Evolutionary conservation across 2,797 vertebrate genomes (phyloP).

Genomic region (Malurus leucopterus): DNA sequence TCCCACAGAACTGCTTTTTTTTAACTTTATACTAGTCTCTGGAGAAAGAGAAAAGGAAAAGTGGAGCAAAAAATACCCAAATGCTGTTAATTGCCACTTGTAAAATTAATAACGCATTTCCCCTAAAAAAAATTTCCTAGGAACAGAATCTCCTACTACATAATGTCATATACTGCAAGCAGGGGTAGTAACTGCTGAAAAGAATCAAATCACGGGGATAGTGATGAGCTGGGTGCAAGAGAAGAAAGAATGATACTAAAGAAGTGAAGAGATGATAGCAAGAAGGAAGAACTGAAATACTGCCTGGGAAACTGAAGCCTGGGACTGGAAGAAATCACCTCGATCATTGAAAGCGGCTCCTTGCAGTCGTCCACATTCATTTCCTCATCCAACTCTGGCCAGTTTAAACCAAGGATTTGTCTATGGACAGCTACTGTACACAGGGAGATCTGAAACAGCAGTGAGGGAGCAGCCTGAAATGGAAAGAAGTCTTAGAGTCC

Average conservation of each 20-base stretch:
- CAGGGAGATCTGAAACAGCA: not conserved
- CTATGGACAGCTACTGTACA: not conserved
- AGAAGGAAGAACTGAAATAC: not conserved
- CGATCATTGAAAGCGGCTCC: not conserved
- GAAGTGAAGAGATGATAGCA: not conserved
- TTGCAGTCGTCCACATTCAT: not conserved
- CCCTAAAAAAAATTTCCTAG: fast-evolving
- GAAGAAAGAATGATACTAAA: not conserved
- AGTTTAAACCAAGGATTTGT: not conserved
- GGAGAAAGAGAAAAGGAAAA: not conserved
- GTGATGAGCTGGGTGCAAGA: not conserved
- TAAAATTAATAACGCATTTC: not conserved
- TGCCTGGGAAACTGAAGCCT: not conserved
- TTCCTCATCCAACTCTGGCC: not conserved
- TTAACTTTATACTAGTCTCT: not conserved
- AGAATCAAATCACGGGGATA: not conserved
- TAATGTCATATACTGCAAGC: not conserved
- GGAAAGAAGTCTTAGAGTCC: not conserved
- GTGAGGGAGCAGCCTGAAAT: not conserved
- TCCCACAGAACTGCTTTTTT: not conserved
- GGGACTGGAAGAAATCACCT: not conserved
- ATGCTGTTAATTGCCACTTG: not conserved
- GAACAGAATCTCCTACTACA: fast-evolving
- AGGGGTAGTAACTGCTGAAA: not conserved
- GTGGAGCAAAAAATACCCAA: fast-evolving